Evolutionary conservation across 53 echinoderm and acorn worm species (phyloP).

Genomic region (Zoroaster sp.): DNA sequence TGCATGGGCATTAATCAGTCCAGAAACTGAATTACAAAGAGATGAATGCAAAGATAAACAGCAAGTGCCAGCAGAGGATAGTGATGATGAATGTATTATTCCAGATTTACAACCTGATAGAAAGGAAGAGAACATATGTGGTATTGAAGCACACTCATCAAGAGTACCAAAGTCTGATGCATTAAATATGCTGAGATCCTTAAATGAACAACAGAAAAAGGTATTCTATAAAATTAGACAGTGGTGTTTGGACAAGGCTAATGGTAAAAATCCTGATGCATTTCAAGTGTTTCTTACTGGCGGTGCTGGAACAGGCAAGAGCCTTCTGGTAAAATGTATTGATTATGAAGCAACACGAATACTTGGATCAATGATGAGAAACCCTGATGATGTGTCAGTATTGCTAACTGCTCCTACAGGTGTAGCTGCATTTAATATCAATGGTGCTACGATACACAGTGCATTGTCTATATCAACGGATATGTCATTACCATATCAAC

Average conservation of each 20-base stretch:
- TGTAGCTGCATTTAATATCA: slow-evolving; percentile 58
- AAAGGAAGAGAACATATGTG: background rate
- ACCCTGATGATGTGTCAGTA: slow-evolving; percentile 58
- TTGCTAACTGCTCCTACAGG: slow-evolving; percentile 54
- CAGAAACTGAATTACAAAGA: slow-evolving; percentile 49
- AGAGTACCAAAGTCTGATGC: slow-evolving; percentile 33
- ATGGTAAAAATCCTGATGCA: slow-evolving; percentile 57
- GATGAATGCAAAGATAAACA: background rate
- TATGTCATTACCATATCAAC: slow-evolving; percentile 35
- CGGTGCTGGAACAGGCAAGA: slow-evolving; percentile 70
- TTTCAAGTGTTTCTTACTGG: slow-evolving; percentile 64
- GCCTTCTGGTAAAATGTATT: slow-evolving; percentile 61
- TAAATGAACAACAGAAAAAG: slow-evolving; percentile 58
- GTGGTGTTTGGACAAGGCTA: slow-evolving; percentile 62
- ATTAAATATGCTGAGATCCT: slow-evolving; percentile 26
- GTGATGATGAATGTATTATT: slow-evolving; percentile 19
- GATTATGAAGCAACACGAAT: slow-evolving; percentile 67
- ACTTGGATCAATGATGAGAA: slow-evolving; percentile 29
- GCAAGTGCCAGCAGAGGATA: background rate
- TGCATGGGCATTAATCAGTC: slow-evolving; percentile 63
- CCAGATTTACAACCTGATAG: slow-evolving; percentile 35
- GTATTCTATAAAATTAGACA: slow-evolving; percentile 58
- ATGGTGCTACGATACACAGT: slow-evolving; percentile 59
- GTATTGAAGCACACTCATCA: background rate
- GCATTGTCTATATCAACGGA: slow-evolving; percentile 38